Conservation (phyloP, 2,113 vertebrate species). For the Platichthys flesus region DNA sequence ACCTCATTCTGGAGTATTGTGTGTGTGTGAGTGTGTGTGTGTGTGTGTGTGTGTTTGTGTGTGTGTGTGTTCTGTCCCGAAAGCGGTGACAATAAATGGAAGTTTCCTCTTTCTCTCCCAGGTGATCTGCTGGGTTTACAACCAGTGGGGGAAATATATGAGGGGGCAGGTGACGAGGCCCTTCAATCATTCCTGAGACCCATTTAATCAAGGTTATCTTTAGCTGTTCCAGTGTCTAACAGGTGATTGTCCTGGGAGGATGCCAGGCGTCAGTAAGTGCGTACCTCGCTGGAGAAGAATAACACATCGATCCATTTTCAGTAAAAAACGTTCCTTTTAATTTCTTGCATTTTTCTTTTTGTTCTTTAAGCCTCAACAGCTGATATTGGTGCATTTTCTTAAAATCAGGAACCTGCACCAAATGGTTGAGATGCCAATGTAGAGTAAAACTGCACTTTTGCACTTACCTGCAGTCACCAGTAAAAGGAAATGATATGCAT, state of each 20-base stretch:
- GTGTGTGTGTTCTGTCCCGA: slow-evolving; percentile 13
- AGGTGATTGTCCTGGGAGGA: background rate
- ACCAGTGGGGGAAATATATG: background rate
- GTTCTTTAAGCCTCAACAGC: background rate
- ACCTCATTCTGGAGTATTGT: background rate
- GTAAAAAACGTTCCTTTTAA: background rate
- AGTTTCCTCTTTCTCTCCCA: slow-evolving; percentile 3
- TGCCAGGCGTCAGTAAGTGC: slow-evolving; percentile 3
- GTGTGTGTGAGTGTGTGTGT: background rate
- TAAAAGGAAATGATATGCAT: background rate
- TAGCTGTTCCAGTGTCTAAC: background rate
- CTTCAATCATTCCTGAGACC: slow-evolving; percentile 5
- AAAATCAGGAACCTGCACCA: background rate
- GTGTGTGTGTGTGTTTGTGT: too few species aligned
- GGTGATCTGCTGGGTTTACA: slow-evolving; percentile 5
- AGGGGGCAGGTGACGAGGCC: background rate
- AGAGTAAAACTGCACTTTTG: background rate
- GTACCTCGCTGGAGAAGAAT: background rate
- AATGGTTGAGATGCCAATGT: background rate
- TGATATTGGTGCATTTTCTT: background rate
- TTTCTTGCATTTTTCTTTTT: too few species aligned
- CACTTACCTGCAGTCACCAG: background rate
- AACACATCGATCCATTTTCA: background rate
- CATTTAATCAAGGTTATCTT: slow-evolving; percentile 1
- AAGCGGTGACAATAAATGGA: background rate